These are phyloP conservation scores for Thera obeliscata DNA, from an alignment of 2,888 invertebrate genomes.

Conservation along the genomic window DNA sequence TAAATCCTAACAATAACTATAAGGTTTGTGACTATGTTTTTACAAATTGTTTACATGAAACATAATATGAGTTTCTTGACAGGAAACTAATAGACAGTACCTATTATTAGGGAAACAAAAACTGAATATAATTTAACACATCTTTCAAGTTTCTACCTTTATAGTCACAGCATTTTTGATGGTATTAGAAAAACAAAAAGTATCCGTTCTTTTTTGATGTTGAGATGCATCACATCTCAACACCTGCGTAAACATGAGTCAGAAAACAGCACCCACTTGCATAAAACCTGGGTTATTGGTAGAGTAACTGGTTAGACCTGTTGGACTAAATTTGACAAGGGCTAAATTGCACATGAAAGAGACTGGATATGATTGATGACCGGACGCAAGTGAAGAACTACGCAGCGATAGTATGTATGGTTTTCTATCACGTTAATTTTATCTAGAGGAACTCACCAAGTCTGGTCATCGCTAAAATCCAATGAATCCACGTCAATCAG, in stretches of 20 bases:
- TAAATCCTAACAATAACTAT: too few relatives aligned
- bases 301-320: slow-evolving; percentile 48
- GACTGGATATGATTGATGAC: slow-evolving; percentile 54
- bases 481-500: slow-evolving; percentile 84
- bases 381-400: slow-evolving; percentile 45
- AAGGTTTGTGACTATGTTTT: too few relatives aligned
- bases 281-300: slow-evolving; percentile 22
- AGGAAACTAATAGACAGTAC: too few relatives aligned
- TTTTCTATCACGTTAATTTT: slow-evolving; percentile 23
- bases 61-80: too few relatives aligned
- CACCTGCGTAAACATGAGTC: slow-evolving; percentile 35
- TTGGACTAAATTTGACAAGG: slow-evolving; percentile 40
- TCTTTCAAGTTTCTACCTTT: too few relatives aligned
- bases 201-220: neutral
- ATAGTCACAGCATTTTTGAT: neutral
- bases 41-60: too few relatives aligned
- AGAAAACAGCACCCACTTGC: slow-evolving; percentile 35
- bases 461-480: slow-evolving; percentile 84
- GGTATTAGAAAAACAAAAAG: neutral
- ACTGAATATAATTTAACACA: too few relatives aligned
- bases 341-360: slow-evolving; percentile 44
- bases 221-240: slow-evolving; percentile 1
- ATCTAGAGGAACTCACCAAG: slow-evolving; percentile 76
- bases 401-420: slow-evolving; percentile 29
- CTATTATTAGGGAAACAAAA: too few relatives aligned